phyloP scores from a whole-genome alignment of 2,797 vertebrate species.

The Acestrorhynchus altus region DNA sequence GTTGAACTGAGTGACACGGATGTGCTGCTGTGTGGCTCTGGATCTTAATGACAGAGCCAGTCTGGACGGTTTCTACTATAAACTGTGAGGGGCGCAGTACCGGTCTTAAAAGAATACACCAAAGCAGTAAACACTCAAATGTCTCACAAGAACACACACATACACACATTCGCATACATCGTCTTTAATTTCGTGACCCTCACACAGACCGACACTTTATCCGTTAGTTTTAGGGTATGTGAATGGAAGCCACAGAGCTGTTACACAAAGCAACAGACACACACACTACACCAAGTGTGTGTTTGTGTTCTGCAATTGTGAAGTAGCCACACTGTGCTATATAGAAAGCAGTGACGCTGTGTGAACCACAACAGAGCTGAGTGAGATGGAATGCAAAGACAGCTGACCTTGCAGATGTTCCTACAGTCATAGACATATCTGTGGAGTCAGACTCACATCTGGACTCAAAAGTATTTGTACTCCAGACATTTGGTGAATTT shows the following conservation, averaged over 20 bases:
- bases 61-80: slow-evolving; percentile 23
- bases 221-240: not conserved
- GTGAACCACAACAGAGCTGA: slow-evolving; percentile 16
- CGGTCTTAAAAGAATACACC: not conserved
- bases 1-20: not conserved
- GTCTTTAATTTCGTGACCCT: slow-evolving; percentile 23
- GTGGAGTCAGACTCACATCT: not conserved
- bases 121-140: slow-evolving; percentile 11
- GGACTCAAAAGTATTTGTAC: no score
- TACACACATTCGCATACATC: slow-evolving; percentile 7
- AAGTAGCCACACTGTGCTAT: not conserved
- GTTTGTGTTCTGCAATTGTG: slow-evolving; percentile 8
- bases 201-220: slow-evolving; percentile 24
- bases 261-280: not conserved
- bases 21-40: not conserved
- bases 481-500: no score
- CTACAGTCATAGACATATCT: not conserved
- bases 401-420: not conserved
- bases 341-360: not conserved
- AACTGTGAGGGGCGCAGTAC: slow-evolving; percentile 26
- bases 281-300: slow-evolving; percentile 9
- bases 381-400: slow-evolving; percentile 1
- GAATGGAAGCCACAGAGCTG: not conserved
- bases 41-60: slow-evolving; percentile 31
- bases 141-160: slow-evolving; percentile 3